Evolutionary conservation across 1,140 invertebrate species (phyloP).

Genomic region (Sarcophaga bullata): DNA sequence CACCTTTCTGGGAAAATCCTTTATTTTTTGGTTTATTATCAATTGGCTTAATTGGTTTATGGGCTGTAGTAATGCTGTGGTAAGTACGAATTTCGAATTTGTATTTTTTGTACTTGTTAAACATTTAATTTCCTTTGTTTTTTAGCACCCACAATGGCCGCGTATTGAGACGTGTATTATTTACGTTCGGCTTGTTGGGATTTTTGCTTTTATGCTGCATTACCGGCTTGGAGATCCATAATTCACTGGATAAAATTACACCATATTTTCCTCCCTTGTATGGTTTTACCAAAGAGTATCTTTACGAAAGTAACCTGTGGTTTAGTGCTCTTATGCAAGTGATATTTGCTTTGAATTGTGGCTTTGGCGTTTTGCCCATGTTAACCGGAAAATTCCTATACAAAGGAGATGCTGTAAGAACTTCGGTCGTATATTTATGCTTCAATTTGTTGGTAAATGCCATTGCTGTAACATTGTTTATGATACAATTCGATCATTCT

Average conservation of each 20-base stretch:
- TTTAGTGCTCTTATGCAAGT: slow-evolving; percentile 64
- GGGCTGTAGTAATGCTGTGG: slow-evolving; percentile 65
- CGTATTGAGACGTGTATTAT: slow-evolving; percentile 58
- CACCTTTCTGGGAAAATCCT: slow-evolving; percentile 62
- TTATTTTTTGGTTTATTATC: slow-evolving; percentile 61
- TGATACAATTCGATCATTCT: slow-evolving; percentile 62
- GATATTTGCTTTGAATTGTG: slow-evolving; percentile 60
- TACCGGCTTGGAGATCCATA: slow-evolving; percentile 63
- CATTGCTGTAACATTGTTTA: slow-evolving; percentile 62
- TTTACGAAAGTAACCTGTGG: slow-evolving; percentile 60
- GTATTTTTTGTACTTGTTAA: neutral
- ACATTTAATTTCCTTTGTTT: neutral
- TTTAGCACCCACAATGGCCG: slow-evolving; percentile 62
- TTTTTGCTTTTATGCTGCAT: slow-evolving; percentile 55
- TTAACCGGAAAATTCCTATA: slow-evolving; percentile 65
- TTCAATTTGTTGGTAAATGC: slow-evolving; percentile 64
- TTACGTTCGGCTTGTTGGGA: slow-evolving; percentile 57
- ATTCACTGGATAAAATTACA: slow-evolving; percentile 51
- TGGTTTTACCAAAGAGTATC: slow-evolving; percentile 50
- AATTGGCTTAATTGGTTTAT: slow-evolving; percentile 60
- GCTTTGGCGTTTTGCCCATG: slow-evolving; percentile 61
- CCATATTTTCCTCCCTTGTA: slow-evolving; percentile 59
- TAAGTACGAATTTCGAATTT: slow-evolving; percentile 47
- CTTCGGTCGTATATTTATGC: slow-evolving; percentile 63
- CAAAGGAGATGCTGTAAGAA: slow-evolving; percentile 64